Conservation (phyloP, 2,113 vertebrate genomes). For the Morphnarchus princeps region DNA sequence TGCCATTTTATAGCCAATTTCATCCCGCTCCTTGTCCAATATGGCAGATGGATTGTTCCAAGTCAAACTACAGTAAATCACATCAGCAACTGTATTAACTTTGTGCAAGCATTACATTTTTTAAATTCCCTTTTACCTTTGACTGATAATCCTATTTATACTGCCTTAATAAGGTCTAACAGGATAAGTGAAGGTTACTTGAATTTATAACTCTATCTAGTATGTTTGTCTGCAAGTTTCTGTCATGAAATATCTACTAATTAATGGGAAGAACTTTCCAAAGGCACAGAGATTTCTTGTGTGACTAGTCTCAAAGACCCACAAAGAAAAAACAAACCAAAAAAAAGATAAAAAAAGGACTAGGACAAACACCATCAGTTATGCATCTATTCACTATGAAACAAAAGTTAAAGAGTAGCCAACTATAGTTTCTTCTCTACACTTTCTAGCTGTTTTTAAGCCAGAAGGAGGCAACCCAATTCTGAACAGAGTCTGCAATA, state of each 20-base stretch:
- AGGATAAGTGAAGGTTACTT: background rate
- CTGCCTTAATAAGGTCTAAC: background rate
- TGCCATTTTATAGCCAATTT: background rate
- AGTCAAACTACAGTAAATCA: slow-evolving; percentile 12
- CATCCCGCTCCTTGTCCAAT: background rate
- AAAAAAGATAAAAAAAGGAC: background rate
- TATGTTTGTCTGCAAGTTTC: background rate
- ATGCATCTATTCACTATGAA: background rate
- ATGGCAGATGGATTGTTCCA: background rate
- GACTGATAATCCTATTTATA: slow-evolving; percentile 24
- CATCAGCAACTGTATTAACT: background rate
- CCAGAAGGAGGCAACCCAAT: background rate
- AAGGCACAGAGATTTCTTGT: background rate
- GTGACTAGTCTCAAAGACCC: background rate
- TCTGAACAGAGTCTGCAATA: background rate
- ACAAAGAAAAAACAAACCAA: background rate
- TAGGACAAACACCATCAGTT: background rate
- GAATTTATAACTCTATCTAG: background rate
- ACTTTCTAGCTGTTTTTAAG: background rate
- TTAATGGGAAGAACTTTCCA: background rate
- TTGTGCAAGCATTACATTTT: background rate
- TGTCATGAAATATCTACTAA: background rate
- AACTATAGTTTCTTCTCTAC: background rate
- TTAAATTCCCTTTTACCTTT: background rate
- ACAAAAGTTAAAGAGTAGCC: background rate